Base-by-base conservation (phyloP, 2,888 invertebrate species). In the Pycnomerus fuliginosus region DNA sequence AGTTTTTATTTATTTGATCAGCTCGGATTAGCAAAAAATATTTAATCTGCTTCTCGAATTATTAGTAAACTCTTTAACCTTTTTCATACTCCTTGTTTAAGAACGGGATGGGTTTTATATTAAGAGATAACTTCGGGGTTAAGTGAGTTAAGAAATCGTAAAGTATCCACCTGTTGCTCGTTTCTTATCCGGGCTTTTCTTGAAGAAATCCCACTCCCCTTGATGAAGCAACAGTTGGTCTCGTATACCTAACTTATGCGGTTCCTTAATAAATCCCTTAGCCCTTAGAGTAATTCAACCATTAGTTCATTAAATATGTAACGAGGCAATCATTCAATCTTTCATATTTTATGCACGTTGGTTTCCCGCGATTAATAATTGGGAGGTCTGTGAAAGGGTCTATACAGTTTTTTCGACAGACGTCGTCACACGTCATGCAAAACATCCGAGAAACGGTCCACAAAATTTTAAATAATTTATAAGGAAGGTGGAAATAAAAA, bases 101-200 rank as follows among this genome's bases (percentile, higher is more conserved):
- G 8, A 8, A 20, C 20, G 20, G 20, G 8, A 8, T 20, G 20
- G 20, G 8, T 20, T 20, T 5, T 5, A 20, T 20, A 20, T 20
- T 20, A 8, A 20, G 20, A 20, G 14, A 16, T 15, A 13, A 8
- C 31, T 2, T 31, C 20, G 50, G 38, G 52, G 51, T 44, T 42
- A 42, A 41, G 46, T 33, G 35, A 50, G 47, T 51, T 54, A 56
- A 60, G 58, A 56, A 55, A 58, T 47, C 58, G 44, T 35, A 39
- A 56, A 61, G 60, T 52, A 52, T 52, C 53, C 55, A 61, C 62
- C 59, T 62, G 62, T 62, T 62, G 62, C 50, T 33, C 23, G 24
- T 45, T 52, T 50, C 55, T 52, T 58, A 10, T 38, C 54, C 50
- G 50, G 54, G 49, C 46, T 14, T 47, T 46, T 44, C 48, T 48